phyloP scores from a whole-genome alignment of 2,888 invertebrate species.

The Pristionchus fissidentatus region DNA sequence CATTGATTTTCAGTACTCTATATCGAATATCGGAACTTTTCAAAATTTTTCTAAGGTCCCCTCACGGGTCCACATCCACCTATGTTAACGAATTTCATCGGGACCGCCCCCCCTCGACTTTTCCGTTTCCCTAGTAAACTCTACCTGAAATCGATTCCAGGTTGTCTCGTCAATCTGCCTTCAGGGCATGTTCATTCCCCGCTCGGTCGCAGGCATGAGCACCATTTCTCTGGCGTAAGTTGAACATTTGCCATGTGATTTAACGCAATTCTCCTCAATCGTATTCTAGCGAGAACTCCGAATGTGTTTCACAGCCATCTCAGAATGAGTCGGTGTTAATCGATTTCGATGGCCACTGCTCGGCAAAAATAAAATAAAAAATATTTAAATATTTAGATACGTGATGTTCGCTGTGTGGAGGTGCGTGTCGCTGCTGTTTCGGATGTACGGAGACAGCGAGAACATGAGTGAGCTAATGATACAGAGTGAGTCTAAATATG shows the following conservation, averaged over 20 bases:
- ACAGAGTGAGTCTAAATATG: background rate
- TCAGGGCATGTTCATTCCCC: slow-evolving; percentile 20
- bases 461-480: slow-evolving; percentile 14
- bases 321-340: background rate
- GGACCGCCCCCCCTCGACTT: too few species aligned
- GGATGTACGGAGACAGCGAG: slow-evolving; percentile 15
- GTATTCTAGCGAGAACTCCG: too few species aligned
- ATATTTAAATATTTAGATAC: background rate
- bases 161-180: slow-evolving; percentile 18
- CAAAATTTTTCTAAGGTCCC: too few species aligned
- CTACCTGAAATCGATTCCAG: background rate
- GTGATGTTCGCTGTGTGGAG: slow-evolving; percentile 45
- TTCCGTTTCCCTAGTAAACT: too few species aligned
- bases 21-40: background rate
- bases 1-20: background rate
- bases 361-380: too few species aligned
- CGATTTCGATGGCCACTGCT: too few species aligned
- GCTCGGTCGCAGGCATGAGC: slow-evolving; percentile 6
- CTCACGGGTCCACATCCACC: too few species aligned
- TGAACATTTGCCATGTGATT: background rate
- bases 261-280: too few species aligned
- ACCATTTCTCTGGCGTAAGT: slow-evolving; percentile 16
- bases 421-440: slow-evolving; percentile 14
- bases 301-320: too few species aligned
- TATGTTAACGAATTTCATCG: too few species aligned